These are phyloP conservation scores for Pinna nobilis DNA, from an alignment of 1,140 invertebrate genomes.

Conservation along the genomic window DNA sequence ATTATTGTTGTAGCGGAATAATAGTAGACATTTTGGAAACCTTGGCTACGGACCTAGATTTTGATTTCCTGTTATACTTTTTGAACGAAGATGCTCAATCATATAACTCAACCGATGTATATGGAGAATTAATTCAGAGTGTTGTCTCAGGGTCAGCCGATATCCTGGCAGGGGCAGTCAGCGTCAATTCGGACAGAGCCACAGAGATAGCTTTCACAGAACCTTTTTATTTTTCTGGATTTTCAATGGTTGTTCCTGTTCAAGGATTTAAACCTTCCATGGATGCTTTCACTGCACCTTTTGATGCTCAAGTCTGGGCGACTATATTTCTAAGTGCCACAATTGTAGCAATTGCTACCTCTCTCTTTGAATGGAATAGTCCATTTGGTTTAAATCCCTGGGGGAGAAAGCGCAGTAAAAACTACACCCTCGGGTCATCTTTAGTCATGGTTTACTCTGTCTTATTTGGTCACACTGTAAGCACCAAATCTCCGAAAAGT, in stretches of 20 bases:
- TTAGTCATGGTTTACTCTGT: slow-evolving; percentile 89
- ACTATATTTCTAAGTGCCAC: slow-evolving; percentile 92
- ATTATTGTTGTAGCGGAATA: slow-evolving; percentile 92
- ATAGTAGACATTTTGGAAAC: slow-evolving; percentile 89
- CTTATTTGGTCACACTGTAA: slow-evolving; percentile 61
- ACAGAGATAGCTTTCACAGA: slow-evolving; percentile 89
- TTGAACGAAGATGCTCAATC: slow-evolving; percentile 78
- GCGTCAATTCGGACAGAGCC: slow-evolving; percentile 83
- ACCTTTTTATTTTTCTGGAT: slow-evolving; percentile 89
- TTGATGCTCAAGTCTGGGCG: slow-evolving; percentile 92
- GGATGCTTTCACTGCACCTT: slow-evolving; percentile 90
- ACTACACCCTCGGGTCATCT: slow-evolving; percentile 87
- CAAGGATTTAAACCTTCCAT: slow-evolving; percentile 85
- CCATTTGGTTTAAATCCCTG: slow-evolving; percentile 96
- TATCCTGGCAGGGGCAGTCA: slow-evolving; percentile 90
- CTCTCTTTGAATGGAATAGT: slow-evolving; percentile 92
- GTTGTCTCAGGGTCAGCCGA: slow-evolving; percentile 90
- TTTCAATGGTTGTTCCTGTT: slow-evolving; percentile 74
- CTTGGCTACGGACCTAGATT: slow-evolving; percentile 88
- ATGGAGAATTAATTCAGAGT: slow-evolving; percentile 92
- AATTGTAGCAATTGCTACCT: slow-evolving; percentile 91
- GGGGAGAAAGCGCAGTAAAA: slow-evolving; percentile 92
- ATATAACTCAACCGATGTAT: slow-evolving; percentile 73
- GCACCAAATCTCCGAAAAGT: slow-evolving; percentile 86
- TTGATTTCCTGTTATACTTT: slow-evolving; percentile 91